Conservation (phyloP, 2,888 invertebrate genomes). For the Temnothorax rugatulus region DNA sequence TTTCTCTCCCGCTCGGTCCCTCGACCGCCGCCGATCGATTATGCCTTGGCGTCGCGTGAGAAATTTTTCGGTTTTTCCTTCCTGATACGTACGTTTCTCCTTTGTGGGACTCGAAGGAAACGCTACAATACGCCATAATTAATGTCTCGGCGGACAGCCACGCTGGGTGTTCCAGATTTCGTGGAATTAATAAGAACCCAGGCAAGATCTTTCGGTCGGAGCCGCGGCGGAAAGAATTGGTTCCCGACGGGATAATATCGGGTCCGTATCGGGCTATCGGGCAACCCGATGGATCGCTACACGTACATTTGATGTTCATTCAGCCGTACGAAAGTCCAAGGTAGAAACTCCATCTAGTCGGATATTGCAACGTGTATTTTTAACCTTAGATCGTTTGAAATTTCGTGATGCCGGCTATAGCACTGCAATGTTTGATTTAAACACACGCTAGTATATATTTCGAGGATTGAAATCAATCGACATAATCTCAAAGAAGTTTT, state of each 20-base stretch:
- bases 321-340: neutral
- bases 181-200: conserved; percentile 42
- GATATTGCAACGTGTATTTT: conserved; percentile 36
- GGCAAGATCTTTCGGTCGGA: neutral
- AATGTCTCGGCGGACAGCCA: conserved; percentile 20
- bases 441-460: neutral
- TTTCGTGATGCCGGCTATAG: neutral
- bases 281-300: conserved; percentile 9
- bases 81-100: conserved; percentile 13
- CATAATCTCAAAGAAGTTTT: neutral
- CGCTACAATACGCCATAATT: conserved; percentile 43
- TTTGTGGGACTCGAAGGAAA: conserved; percentile 19
- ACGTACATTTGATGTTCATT: conserved; percentile 23
- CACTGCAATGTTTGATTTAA: conserved; percentile 22
- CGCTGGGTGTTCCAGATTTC: conserved; percentile 26
- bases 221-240: conserved; percentile 25
- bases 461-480: neutral
- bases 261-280: conserved; percentile 19
- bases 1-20: conserved; percentile 28
- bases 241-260: conserved; percentile 44
- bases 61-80: conserved; percentile 42
- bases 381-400: conserved; percentile 26
- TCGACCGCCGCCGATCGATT: conserved; percentile 22
- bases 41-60: conserved; percentile 39
- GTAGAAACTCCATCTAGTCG: conserved; percentile 7